Conservation (phyloP, 2,113 vertebrate genomes). For the Trinectes maculatus region DNA sequence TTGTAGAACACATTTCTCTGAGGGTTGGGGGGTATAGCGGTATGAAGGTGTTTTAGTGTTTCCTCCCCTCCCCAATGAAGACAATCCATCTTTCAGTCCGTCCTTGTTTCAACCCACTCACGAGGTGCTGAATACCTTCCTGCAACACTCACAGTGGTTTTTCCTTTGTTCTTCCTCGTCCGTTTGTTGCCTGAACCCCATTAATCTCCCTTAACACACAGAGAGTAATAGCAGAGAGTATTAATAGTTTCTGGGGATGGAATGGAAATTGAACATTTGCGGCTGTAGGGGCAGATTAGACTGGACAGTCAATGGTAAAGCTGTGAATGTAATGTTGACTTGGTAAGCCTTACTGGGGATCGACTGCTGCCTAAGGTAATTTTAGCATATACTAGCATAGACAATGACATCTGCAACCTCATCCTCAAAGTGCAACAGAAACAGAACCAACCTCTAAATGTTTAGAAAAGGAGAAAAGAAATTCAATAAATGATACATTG, state of each 20-base stretch:
- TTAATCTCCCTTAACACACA: slow-evolving; percentile 79
- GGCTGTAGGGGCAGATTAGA: slow-evolving; percentile 40
- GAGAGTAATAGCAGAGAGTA: slow-evolving; percentile 75
- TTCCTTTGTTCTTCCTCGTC: slow-evolving; percentile 38
- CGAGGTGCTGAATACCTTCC: background rate
- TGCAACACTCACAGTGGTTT: slow-evolving; percentile 37
- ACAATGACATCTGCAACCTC: no score
- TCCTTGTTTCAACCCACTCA: slow-evolving; percentile 55
- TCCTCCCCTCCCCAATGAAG: slow-evolving; percentile 58
- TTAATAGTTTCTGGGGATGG: slow-evolving; percentile 71
- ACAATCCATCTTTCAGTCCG: slow-evolving; percentile 75
- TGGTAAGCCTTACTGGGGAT: no score
- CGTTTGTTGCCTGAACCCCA: slow-evolving; percentile 58
- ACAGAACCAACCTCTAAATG: no score
- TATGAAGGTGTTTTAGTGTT: slow-evolving; percentile 61
- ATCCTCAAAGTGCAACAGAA: no score
- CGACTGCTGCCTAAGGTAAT: no score
- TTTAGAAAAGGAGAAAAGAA: no score
- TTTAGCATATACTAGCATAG: no score
- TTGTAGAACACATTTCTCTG: slow-evolving; percentile 53
- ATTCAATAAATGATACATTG: no score
- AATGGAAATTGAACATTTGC: slow-evolving; percentile 53
- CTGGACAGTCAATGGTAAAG: slow-evolving; percentile 24
- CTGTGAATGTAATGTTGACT: no score
- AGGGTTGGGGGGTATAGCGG: slow-evolving; percentile 1